A percentile compares a stretch with the other conserved stretches of the same genome.
Conservation (phyloP, 2,888 invertebrate genomes). For the Notodonta ziczac region DNA sequence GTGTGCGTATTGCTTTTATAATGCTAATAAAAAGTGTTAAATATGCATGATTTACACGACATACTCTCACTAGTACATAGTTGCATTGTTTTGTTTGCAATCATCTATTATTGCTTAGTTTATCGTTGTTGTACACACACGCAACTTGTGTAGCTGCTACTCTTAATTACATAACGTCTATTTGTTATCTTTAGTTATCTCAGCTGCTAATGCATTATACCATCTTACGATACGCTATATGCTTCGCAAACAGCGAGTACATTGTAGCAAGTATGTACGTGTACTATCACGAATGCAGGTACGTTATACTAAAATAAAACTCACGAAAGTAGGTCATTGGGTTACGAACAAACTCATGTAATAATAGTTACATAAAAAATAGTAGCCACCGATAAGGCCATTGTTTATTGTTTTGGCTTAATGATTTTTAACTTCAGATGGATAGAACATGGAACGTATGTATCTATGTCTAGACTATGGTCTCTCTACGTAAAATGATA, state of each 20-base stretch:
- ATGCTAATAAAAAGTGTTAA: not conserved
- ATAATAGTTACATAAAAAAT: slow-evolving; percentile 48
- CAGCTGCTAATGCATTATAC: slow-evolving; percentile 35
- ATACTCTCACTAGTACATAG: slow-evolving; percentile 60
- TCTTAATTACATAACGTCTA: slow-evolving; percentile 45
- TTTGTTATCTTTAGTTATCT: slow-evolving; percentile 49
- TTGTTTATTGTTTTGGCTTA: slow-evolving; percentile 29
- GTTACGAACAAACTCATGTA: slow-evolving; percentile 45
- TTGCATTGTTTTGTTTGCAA: slow-evolving; percentile 61
- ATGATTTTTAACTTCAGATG: not conserved
- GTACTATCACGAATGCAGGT: slow-evolving; percentile 40
- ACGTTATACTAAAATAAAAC: slow-evolving; percentile 40
- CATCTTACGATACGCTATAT: slow-evolving; percentile 29
- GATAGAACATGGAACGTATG: not conserved
- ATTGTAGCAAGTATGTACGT: slow-evolving; percentile 26
- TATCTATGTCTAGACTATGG: too few species aligned
- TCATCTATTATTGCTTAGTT: slow-evolving; percentile 56
- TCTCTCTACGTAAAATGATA: too few species aligned
- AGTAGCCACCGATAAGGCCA: slow-evolving; percentile 27
- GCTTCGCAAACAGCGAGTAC: slow-evolving; percentile 31
- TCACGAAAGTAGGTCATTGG: slow-evolving; percentile 54
- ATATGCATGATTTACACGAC: slow-evolving; percentile 62
- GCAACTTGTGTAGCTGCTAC: slow-evolving; percentile 41
- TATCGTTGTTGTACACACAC: slow-evolving; percentile 52
- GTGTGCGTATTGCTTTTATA: not conserved